Base-by-base conservation (phyloP, 1,140 invertebrate species). In the Diprion similis region DNA sequence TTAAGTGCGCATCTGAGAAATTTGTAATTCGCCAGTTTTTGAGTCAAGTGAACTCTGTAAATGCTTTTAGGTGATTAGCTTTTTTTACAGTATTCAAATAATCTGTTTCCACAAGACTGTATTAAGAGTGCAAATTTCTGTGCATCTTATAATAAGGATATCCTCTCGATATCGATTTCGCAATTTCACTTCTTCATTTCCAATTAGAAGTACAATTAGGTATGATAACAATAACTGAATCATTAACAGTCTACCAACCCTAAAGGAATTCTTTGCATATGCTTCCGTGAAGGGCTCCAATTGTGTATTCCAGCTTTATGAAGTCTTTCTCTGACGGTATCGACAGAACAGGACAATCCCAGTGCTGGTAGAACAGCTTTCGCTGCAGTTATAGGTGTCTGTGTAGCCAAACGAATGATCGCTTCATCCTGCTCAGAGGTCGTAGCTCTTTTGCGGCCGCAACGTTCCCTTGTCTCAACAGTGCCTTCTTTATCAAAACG, bases 271-370 rank as follows among this genome's bases (percentile, higher is more conserved):
- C 80, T 87, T 73, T 88, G 83, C 76, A 88, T 88, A 66, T 88
- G 86, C 72, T 88, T 88, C 17, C 82, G 81, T 8, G 86, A 88
- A 0, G 86, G 87, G 73, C 85, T 88, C 87, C 87, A 88, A 66
- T 88, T 88, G 70, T 88, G 87, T 68, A 88, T 88, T 66, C 87
- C 87, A 75, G 87, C 87, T 79, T 86, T 88, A 51, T 88, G 87
- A 17, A 88, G 72, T 64, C 87, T 83, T 70, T 88, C 87, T 51
- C 87, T 79, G 67, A 88, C 78, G 0, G 87, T 88, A 68, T 88
- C 87, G 0, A 88, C 87, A 0, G 87, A 88, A 73, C 87, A 88
- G 1, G 82, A 85, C 2, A 88, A 78, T 18, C 87, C 87, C 10
- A 88, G 66, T 8, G 85, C 86, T 17, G 87, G 87, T 46, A 88